A percentile compares a stretch with the other conserved stretches of the same genome.
phyloP scores from a whole-genome alignment of 2,113 vertebrate genomes.

The Mastomys natalensis region DNA sequence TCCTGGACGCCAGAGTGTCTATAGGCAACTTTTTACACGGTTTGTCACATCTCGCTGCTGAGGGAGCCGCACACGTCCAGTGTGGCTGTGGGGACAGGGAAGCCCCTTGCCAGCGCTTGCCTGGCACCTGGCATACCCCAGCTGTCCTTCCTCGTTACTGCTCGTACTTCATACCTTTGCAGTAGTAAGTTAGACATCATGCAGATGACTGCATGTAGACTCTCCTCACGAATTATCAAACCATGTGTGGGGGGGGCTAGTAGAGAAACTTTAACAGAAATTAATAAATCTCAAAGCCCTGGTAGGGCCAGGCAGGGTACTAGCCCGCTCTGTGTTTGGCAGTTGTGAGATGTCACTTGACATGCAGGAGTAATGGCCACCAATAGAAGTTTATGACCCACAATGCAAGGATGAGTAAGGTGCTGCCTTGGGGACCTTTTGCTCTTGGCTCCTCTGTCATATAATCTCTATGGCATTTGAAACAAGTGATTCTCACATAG shows the following conservation, averaged over 20 bases:
- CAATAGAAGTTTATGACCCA: accelerated
- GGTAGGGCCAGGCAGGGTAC: background rate
- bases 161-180: background rate
- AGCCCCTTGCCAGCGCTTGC: background rate
- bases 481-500: background rate
- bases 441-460: background rate
- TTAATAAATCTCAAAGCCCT: background rate
- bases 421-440: background rate
- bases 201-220: accelerated
- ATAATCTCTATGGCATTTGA: too few relatives aligned
- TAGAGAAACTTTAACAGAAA: background rate
- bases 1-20: too few relatives aligned
- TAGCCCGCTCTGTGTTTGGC: background rate
- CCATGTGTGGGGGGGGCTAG: accelerated
- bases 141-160: too few relatives aligned
- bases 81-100: background rate
- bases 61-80: background rate
- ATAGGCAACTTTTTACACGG: accelerated
- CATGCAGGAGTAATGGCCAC: background rate
- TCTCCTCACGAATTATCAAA: background rate
- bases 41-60: background rate
- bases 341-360: background rate
- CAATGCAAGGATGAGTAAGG: background rate
- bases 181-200: background rate
- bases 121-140: accelerated